Percentiles rank a stretch among this genome's conserved stretches.
These are phyloP conservation scores for Sporophila hypoxantha DNA, from an alignment of 2,113 vertebrate genomes.

Conservation along the genomic window DNA sequence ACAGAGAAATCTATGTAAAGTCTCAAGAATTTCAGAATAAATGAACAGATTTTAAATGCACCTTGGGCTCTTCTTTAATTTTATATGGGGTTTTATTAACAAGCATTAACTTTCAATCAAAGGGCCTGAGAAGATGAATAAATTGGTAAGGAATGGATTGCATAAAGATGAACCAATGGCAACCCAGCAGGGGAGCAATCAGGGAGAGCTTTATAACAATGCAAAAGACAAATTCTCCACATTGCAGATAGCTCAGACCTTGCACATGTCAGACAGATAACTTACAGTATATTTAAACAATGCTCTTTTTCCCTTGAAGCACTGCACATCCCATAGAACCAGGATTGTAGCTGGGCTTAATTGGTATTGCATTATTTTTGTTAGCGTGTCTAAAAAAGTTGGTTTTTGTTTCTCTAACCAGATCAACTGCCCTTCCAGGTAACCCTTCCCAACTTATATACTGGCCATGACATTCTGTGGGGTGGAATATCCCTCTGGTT, in stretches of 20 bases:
- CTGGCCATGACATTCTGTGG: neutral
- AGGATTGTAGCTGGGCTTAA: neutral
- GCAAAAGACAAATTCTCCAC: neutral
- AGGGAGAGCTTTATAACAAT: neutral
- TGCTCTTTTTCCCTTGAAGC: neutral
- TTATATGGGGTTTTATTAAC: neutral
- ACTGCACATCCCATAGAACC: neutral
- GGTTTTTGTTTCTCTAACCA: neutral
- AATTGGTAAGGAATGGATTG: neutral
- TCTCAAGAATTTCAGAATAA: constrained; percentile 14
- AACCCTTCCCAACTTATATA: neutral
- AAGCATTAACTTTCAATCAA: neutral
- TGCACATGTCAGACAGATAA: neutral
- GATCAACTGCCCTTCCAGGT: neutral
- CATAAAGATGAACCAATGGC: neutral
- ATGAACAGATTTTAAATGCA: neutral
- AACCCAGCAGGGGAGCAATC: neutral
- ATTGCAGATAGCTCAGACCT: neutral
- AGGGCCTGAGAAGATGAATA: neutral
- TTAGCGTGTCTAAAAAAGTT: neutral
- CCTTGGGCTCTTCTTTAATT: neutral
- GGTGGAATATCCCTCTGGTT: neutral
- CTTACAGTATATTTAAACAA: neutral
- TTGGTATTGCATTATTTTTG: neutral
- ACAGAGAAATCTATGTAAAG: neutral